phyloP scores from a whole-genome alignment of 2,797 vertebrate species.

The Darevskia nairensis region DNA sequence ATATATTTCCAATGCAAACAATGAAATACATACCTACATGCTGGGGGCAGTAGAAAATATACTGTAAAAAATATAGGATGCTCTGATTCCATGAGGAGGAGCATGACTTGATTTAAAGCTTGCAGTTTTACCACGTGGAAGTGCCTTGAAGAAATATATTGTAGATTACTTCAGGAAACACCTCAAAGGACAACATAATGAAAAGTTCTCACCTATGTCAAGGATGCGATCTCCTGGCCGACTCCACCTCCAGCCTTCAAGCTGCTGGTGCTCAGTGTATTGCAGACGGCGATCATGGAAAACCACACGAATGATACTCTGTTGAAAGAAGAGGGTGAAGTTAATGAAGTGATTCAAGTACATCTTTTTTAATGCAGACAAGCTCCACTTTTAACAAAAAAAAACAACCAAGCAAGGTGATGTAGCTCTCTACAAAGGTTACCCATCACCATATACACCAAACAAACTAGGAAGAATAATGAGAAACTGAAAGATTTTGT shows the following conservation, averaged over 20 bases:
- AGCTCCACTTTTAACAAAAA: slow-evolving; percentile 2
- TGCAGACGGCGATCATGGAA: slow-evolving; percentile 94
- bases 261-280: slow-evolving; percentile 93
- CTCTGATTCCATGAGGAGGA: background rate
- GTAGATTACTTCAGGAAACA: background rate
- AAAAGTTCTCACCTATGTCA: slow-evolving; percentile 86
- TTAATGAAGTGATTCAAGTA: slow-evolving; percentile 22
- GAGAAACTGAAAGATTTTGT: slow-evolving; percentile 22
- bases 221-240: slow-evolving; percentile 93
- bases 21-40: background rate
- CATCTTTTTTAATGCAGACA: slow-evolving; percentile 2
- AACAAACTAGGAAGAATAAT: slow-evolving; percentile 37
- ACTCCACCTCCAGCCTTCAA: slow-evolving; percentile 95
- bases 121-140: background rate
- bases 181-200: slow-evolving; percentile 9
- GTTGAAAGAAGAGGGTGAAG: slow-evolving; percentile 48
- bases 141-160: background rate
- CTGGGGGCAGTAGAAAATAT: background rate
- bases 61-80: background rate
- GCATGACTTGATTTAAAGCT: background rate
- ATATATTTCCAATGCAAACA: background rate
- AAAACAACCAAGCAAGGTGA: background rate
- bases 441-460: slow-evolving; percentile 25
- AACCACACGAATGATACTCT: slow-evolving; percentile 93
- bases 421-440: slow-evolving; percentile 20